A percentile compares a stretch with the other conserved stretches of the same genome.
Evolutionary conservation across 2,113 vertebrate genomes (phyloP).

Genomic region (Bubalus kerabau): DNA sequence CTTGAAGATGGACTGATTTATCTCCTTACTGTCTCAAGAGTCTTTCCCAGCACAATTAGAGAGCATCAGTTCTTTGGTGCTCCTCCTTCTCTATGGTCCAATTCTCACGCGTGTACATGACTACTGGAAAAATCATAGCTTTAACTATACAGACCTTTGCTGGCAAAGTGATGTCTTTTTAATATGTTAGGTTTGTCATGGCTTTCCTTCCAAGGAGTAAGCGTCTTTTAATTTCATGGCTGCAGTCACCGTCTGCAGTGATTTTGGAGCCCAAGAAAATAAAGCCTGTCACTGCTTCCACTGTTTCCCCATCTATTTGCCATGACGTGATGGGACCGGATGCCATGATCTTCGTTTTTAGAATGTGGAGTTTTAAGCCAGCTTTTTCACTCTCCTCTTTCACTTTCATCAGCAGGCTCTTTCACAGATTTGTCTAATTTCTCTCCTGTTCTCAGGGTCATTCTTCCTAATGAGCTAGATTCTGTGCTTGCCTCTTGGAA

Average conservation of each 20-base stretch:
- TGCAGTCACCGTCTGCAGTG: background rate
- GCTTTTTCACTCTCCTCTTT: background rate
- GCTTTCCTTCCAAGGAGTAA: background rate
- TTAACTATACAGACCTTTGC: background rate
- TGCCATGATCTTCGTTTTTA: background rate
- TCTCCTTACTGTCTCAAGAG: background rate
- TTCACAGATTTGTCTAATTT: background rate
- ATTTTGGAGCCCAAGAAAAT: background rate
- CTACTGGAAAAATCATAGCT: background rate
- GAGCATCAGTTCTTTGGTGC: fast-evolving
- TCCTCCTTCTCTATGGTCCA: background rate
- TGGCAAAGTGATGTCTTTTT: background rate
- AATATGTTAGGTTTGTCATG: background rate
- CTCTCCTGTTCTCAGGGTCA: background rate
- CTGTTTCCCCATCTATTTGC: background rate
- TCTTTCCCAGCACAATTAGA: background rate
- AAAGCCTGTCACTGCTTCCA: background rate
- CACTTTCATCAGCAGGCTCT: background rate
- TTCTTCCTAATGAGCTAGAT: background rate
- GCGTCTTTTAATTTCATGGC: background rate
- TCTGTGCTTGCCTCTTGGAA: background rate
- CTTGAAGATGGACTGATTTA: background rate
- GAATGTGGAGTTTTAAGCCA: background rate
- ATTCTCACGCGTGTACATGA: background rate
- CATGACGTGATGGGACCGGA: background rate